A percentile compares a stretch with the other conserved stretches of the same genome.
phyloP scores from a whole-genome alignment of 2,888 invertebrate species.

The Microctonus aethiopoides region DNA sequence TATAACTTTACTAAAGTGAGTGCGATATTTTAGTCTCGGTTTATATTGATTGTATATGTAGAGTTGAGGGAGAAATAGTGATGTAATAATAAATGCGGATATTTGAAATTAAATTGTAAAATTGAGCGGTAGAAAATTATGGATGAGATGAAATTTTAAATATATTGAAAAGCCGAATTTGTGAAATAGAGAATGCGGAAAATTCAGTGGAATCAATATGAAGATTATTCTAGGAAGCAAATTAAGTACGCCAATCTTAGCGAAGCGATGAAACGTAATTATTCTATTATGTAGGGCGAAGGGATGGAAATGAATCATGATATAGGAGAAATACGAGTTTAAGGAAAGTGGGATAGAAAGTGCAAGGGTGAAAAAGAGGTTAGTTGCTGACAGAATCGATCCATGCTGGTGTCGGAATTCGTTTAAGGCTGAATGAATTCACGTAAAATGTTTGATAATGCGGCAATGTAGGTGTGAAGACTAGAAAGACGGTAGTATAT shows the following conservation, averaged over 20 bases:
- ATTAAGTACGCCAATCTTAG: conserved; percentile 32
- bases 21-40: no score
- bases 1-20: no score
- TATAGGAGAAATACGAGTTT: neutral
- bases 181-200: conserved; percentile 11
- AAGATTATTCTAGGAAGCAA: conserved; percentile 27
- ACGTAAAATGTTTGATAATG: conserved; percentile 9
- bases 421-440: conserved; percentile 11
- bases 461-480: neutral
- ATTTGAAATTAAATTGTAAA: no score
- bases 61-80: no score
- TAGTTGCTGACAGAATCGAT: conserved; percentile 14
- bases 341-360: neutral
- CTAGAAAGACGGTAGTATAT: no score
- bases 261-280: conserved; percentile 34
- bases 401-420: neutral
- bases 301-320: conserved; percentile 11
- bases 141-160: neutral
- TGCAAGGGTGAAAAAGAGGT: neutral
- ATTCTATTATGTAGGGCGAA: conserved; percentile 21
- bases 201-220: conserved; percentile 24
- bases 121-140: neutral
- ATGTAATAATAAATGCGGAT: no score
- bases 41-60: no score
- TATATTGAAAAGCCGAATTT: neutral